Evolutionary conservation across 1,140 invertebrate genomes (phyloP).

Genomic region (Zophobas atratus): DNA sequence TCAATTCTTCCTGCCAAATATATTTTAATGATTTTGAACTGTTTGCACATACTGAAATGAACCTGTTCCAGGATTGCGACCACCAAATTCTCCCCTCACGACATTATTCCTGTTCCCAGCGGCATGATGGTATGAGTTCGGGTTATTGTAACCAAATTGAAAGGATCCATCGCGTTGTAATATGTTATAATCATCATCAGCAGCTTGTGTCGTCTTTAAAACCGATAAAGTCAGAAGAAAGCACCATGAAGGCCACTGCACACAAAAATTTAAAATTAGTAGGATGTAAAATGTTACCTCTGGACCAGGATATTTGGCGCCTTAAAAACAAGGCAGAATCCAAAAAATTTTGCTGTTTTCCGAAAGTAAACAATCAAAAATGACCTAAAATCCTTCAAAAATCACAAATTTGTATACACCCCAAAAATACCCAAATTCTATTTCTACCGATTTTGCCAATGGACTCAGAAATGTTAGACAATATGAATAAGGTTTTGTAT

Average conservation of each 20-base stretch:
- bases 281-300: too few relatives aligned
- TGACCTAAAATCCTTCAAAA: too few relatives aligned
- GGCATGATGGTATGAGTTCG: conserved; percentile 77
- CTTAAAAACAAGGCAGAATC: too few relatives aligned
- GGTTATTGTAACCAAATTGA: conserved; percentile 78
- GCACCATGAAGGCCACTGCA: conserved; percentile 47
- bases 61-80: conserved; percentile 75
- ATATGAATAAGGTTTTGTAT: too few relatives aligned
- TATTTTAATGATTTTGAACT: conserved; percentile 29
- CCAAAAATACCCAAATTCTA: too few relatives aligned
- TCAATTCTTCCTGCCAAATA: conserved; percentile 70
- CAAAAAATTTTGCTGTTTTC: too few relatives aligned
- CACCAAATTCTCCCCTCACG: conserved; percentile 76
- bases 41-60: background rate
- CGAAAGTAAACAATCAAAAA: too few relatives aligned
- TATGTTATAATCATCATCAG: conserved; percentile 64
- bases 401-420: too few relatives aligned
- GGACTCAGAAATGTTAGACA: too few relatives aligned
- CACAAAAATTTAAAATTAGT: background rate
- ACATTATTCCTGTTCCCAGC: conserved; percentile 74
- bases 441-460: too few relatives aligned
- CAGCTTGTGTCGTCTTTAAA: conserved; percentile 25
- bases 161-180: conserved; percentile 75
- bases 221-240: conserved; percentile 23
- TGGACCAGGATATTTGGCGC: too few relatives aligned